These are phyloP conservation scores for Orussus abietinus DNA, from an alignment of 1,140 invertebrate species.

Conservation along the genomic window DNA sequence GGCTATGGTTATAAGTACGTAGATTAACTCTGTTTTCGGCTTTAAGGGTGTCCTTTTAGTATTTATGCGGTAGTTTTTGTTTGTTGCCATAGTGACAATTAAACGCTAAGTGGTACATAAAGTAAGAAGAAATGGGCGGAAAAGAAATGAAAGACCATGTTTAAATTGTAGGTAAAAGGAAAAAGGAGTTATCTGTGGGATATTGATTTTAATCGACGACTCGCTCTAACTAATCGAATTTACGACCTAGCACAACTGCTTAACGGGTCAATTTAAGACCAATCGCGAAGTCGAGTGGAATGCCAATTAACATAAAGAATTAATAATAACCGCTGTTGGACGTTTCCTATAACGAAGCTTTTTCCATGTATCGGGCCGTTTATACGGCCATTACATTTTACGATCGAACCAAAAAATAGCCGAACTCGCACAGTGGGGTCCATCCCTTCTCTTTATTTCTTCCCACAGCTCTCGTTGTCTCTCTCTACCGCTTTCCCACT, in stretches of 20 bases:
- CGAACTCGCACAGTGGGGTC: slow-evolving; percentile 16
- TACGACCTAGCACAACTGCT: slow-evolving; percentile 40
- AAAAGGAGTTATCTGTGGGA: slow-evolving; percentile 23
- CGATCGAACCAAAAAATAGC: slow-evolving; percentile 48
- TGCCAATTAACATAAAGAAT: slow-evolving; percentile 53
- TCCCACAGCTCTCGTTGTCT: not conserved
- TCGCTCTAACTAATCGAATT: slow-evolving; percentile 45
- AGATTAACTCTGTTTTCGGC: too few relatives aligned
- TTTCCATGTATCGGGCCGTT: slow-evolving; percentile 37
- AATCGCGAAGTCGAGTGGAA: slow-evolving; percentile 41
- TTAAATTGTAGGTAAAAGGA: not conserved
- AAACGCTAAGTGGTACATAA: too few relatives aligned
- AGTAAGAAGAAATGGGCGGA: too few relatives aligned
- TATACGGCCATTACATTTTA: slow-evolving; percentile 52
- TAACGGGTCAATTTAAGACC: slow-evolving; percentile 41
- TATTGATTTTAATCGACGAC: slow-evolving; percentile 46
- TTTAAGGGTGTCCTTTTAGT: too few relatives aligned
- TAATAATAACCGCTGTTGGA: slow-evolving; percentile 44
- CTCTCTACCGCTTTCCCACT: too few relatives aligned
- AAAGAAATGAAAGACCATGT: slow-evolving; percentile 13
- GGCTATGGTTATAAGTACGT: too few relatives aligned
- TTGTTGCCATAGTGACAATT: too few relatives aligned
- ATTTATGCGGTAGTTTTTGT: too few relatives aligned
- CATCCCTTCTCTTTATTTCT: not conserved
- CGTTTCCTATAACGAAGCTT: slow-evolving; percentile 43